Base-by-base conservation (phyloP, 2,797 vertebrate species). In the Dicrostonyx torquatus region DNA sequence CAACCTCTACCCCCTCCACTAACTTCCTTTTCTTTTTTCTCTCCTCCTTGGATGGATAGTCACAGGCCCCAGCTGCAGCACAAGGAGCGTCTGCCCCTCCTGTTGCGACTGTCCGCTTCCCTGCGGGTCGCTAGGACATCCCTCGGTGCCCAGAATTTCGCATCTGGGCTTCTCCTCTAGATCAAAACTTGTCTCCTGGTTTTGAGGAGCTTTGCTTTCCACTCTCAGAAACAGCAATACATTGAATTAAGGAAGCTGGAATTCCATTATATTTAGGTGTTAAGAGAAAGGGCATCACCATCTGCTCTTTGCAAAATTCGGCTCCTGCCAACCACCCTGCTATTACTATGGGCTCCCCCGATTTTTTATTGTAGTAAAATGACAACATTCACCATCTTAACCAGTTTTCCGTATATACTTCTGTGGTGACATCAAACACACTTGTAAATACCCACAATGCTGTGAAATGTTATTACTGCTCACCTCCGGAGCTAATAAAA, bases 31-130 rank as follows among this genome's bases (percentile, higher is more conserved):
- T 72, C 12, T 73, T 40, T 4, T 96, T 96, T 94, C 93, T 96
- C 50, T 75, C 15, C 84, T 91, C 82, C 89, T 80, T 94, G 96
- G 96, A 96, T 97, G 97, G 96, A 73, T 95, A 93, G 68, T 75
- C 76, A 92, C 88, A 76, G 82, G 77, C 79, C 91, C 79, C 96
- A 95, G 90, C 96, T 91, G 95, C 96, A 76, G 53, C 76, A 58
- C 62, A 66, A 66, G 82, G 66, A 72, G 66, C n/a, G 29, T 29
- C 66, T 29, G n/a, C n/a, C 31, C 31, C n/a, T 91, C 94, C 60
- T 18, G 45, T 79, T 68, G n/a, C 5, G 60, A 0, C 93, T 0
- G 60, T 85, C 55, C 11, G 60, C 73, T n/a, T 43, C 82, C 48
- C 73, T 8, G 2, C 40, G 3, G 45, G 55, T 50, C 26, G 1